Base-by-base conservation (phyloP, 2,888 invertebrate species). In the Eulithis testata region DNA sequence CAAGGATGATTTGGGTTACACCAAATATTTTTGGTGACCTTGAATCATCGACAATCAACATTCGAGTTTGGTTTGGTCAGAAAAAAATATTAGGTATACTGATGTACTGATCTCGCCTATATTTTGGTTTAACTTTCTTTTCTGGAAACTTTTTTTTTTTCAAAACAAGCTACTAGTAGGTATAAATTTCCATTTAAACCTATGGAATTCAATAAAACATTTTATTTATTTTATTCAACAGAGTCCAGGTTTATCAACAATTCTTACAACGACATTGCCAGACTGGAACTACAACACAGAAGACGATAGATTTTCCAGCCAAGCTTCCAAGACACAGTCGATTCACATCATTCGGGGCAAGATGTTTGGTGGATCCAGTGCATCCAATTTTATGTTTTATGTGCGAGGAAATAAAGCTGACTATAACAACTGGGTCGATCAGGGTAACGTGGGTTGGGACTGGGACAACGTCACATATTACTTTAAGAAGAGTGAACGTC, bases 321-420 rank as follows among this genome's bases (percentile, higher is more conserved):
- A 86, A 73, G 80, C 75, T 4, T 77, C 69, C 8, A 77, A 71
- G 60, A 71, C 65, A 2, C 78, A 77, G 54, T 81, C 65, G 12
- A 66, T 86, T 14, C 76, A 73, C 47, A 65, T 79, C 94, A 95
- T 95, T 0, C 93, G 96, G 53, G 95, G 95, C 0, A 95, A 95
- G 78, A 94, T 94, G 54, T 83, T 95, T 14, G 96, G 96, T 0
- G 96, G 96, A 0, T 93, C 94, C 7, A 95, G 95, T 60, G 88
- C 92, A 0, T 88, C 95, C 2, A 96, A 96, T 79, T 95, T 93
- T 56, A 95, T 96, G 95, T 78, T 95, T 7, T 95, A 96, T 74
- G 86, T 95, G 0, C 88, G 95, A 72, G 96, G 96, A 0, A 95
- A 95, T 77, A 91, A 93, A 47, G 83, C 80, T 7, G 96, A 96